These are phyloP conservation scores for Drosophila stalkeri DNA, from an alignment of 2,888 invertebrate genomes.

Conservation along the genomic window DNA sequence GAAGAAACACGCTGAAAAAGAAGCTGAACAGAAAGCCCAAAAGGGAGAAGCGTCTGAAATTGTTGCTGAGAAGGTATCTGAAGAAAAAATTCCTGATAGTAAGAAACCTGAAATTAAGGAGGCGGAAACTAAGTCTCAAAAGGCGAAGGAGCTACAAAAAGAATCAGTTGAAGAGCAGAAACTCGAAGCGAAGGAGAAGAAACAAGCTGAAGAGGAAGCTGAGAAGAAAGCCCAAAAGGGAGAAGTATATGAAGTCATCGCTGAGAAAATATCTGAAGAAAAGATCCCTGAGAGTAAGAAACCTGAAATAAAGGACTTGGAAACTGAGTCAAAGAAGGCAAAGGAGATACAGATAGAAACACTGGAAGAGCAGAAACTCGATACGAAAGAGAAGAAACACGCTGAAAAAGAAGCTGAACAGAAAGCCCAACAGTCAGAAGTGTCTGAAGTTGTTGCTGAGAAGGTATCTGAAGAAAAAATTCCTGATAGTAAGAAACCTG, in stretches of 20 bases:
- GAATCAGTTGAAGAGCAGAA: too few relatives aligned
- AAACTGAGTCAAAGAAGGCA: background rate
- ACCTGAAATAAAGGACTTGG: too few relatives aligned
- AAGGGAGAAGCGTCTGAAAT: background rate
- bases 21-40: background rate
- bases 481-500: conserved; percentile 26
- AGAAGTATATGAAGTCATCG: too few relatives aligned
- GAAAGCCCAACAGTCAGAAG: background rate
- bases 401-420: background rate
- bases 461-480: background rate
- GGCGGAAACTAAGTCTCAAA: background rate
- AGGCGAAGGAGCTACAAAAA: background rate
- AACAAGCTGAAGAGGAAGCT: too few relatives aligned
- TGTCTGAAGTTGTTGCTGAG: background rate
- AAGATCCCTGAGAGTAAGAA: conserved; percentile 13
- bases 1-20: background rate
- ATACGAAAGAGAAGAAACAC: background rate
- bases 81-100: background rate
- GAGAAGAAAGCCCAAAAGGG: too few relatives aligned
- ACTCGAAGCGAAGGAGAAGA: background rate
- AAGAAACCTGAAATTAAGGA: background rate
- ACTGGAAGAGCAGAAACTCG: too few relatives aligned
- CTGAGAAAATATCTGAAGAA: too few relatives aligned
- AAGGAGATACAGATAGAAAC: background rate
- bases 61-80: background rate